phyloP scores from a whole-genome alignment of 2,888 invertebrate genomes.

The Stenodera caucasica region DNA sequence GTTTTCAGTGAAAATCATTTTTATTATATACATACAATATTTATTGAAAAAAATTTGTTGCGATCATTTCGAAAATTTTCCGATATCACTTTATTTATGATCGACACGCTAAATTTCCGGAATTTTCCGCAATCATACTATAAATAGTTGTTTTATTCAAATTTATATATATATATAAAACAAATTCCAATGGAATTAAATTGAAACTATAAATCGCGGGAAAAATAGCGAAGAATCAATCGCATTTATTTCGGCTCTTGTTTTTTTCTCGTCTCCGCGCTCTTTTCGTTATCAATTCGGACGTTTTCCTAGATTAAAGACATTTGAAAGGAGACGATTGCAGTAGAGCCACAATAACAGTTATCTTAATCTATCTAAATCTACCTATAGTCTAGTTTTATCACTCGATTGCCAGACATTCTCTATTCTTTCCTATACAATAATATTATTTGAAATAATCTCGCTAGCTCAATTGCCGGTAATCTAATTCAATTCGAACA shows the following conservation, averaged over 20 bases:
- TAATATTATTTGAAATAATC: no score
- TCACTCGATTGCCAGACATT: conserved; percentile 48
- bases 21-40: background rate
- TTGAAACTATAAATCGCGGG: background rate
- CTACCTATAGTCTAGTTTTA: conserved; percentile 51
- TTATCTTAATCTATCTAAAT: conserved; percentile 53
- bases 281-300: background rate
- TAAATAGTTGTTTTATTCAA: background rate
- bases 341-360: conserved; percentile 1
- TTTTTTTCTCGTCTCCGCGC: background rate
- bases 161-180: background rate
- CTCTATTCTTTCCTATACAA: no score
- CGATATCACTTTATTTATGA: background rate
- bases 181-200: background rate
- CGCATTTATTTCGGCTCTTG: background rate
- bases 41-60: background rate
- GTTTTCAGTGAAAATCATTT: background rate
- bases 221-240: background rate
- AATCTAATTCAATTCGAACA: no score
- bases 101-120: background rate
- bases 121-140: background rate
- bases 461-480: no score
- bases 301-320: background rate
- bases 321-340: conserved; percentile 3
- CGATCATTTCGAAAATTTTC: no score